Evolutionary conservation across 2,113 vertebrate genomes (phyloP).

Genomic region (Corapipo altera): DNA sequence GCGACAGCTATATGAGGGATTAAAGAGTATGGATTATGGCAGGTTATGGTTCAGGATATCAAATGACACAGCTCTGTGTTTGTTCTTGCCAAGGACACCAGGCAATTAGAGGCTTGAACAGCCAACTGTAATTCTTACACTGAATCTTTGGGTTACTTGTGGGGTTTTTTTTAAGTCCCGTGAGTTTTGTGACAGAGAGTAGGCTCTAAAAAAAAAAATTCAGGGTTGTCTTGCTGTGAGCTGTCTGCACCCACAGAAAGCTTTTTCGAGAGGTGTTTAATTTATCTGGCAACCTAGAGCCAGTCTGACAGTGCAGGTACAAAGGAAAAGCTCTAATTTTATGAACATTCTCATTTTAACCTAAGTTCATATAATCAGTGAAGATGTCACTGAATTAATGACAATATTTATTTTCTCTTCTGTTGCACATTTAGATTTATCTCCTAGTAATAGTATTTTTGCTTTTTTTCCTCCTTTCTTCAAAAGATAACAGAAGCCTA

Average conservation of each 20-base stretch:
- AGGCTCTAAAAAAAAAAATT: neutral
- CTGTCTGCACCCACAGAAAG: neutral
- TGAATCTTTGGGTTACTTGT: neutral
- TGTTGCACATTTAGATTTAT: neutral
- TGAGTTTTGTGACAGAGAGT: neutral
- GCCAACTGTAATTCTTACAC: neutral
- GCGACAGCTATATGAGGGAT: conserved; percentile 31
- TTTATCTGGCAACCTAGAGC: neutral
- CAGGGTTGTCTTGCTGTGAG: neutral
- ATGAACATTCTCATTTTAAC: neutral
- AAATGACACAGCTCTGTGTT: neutral
- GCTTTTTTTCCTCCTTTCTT: neutral
- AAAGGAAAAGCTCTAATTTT: neutral
- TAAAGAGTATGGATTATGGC: conserved; percentile 55
- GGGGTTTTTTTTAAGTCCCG: neutral
- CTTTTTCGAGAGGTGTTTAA: neutral
- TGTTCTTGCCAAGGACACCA: conserved; percentile 15
- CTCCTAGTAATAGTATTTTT: neutral
- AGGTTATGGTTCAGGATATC: conserved; percentile 30
- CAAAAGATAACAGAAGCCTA: neutral
- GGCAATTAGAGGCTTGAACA: neutral
- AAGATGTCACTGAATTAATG: neutral
- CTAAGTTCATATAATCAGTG: neutral
- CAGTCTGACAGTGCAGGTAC: neutral
- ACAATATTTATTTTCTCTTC: neutral